A percentile compares a stretch with the other conserved stretches of the same genome.
Conservation (phyloP, 1,140 invertebrate genomes). For the Bombus polaris region DNA sequence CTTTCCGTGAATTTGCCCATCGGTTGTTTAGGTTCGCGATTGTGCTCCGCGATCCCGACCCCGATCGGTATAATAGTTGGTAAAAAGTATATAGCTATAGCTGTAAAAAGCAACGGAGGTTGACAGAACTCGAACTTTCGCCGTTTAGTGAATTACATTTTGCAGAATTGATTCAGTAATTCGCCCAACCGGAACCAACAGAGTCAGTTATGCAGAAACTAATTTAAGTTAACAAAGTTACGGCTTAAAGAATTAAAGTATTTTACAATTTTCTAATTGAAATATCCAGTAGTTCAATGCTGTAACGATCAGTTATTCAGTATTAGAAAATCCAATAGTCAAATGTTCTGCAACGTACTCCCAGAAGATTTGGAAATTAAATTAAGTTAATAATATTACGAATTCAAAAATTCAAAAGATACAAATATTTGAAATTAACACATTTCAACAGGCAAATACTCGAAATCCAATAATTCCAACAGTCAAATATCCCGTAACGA, state of each 20-base stretch:
- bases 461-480: neutral
- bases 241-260: neutral
- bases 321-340: neutral
- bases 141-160: neutral
- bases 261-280: neutral
- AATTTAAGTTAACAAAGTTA: neutral
- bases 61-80: constrained; percentile 14
- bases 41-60: neutral
- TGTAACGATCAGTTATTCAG: too few species aligned
- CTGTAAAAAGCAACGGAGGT: neutral
- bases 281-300: too few species aligned
- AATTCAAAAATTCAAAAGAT: neutral
- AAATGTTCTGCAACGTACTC: neutral
- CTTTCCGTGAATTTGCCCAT: constrained; percentile 51
- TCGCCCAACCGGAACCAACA: neutral
- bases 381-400: neutral
- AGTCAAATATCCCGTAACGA: too few species aligned
- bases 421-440: too few species aligned
- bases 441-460: neutral
- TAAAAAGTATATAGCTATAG: neutral
- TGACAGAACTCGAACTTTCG: neutral
- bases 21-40: constrained; percentile 28
- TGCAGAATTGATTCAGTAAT: neutral
- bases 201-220: too few species aligned
- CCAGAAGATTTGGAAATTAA: neutral